A percentile compares a stretch with the other conserved stretches of the same genome.
These are phyloP conservation scores for Takifugu flavidus DNA, from an alignment of 2,113 vertebrate species.

Conservation along the genomic window DNA sequence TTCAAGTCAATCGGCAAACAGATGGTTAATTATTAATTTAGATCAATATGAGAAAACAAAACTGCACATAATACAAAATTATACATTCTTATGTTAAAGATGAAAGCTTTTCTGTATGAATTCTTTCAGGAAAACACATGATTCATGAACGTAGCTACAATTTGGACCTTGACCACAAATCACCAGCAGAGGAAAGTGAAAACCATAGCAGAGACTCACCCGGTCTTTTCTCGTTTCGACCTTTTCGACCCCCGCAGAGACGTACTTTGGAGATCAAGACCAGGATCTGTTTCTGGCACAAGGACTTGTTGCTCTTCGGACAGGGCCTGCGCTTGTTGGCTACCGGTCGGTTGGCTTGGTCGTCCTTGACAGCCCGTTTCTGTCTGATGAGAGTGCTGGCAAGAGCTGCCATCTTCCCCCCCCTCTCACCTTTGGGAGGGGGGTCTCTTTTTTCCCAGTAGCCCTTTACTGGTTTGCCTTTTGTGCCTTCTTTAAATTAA, in stretches of 20 bases:
- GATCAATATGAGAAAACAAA: no score
- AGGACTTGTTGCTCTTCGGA: constrained; percentile 87
- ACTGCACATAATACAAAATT: no score
- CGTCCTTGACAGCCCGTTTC: constrained; percentile 86
- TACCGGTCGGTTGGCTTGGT: constrained; percentile 80
- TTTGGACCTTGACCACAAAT: background rate
- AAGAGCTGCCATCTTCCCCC: constrained; percentile 84
- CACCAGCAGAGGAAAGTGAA: constrained; percentile 8
- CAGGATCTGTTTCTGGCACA: constrained; percentile 90
- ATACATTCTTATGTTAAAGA: no score
- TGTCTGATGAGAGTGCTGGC: constrained; percentile 89
- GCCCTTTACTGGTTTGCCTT: constrained; percentile 40
- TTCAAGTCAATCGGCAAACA: no score
- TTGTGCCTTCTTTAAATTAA: constrained; percentile 19
- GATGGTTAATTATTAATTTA: no score
- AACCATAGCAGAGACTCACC: constrained; percentile 71
- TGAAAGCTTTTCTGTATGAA: no score
- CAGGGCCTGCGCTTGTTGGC: constrained; percentile 83
- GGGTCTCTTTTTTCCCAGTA: constrained; percentile 52
- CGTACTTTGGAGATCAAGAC: constrained; percentile 87
- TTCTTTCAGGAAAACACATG: background rate
- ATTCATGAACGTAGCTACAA: background rate
- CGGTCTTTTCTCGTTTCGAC: constrained; percentile 76
- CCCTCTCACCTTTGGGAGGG: constrained; percentile 74
- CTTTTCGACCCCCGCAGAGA: constrained; percentile 81